phyloP scores from a whole-genome alignment of 2,797 vertebrate genomes.

The Taenioides sp. region DNA sequence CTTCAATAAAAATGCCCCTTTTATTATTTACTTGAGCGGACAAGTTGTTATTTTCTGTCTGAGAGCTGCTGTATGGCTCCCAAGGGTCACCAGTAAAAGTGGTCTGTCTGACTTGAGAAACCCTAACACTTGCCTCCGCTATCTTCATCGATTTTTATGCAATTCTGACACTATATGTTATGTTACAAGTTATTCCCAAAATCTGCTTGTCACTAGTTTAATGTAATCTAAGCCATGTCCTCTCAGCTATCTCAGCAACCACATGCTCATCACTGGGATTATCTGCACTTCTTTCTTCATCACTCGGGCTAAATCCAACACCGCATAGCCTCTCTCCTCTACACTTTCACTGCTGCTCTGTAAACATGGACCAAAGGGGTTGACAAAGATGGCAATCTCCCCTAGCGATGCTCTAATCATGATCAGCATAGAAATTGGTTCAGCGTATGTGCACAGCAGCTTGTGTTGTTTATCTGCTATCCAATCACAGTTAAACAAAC shows the following conservation, averaged over 20 bases:
- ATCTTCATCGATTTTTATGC: conserved; percentile 6
- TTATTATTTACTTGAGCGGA: conserved; percentile 40
- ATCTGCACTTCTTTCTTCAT: conserved; percentile 63
- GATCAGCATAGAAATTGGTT: conserved; percentile 67
- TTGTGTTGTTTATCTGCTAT: conserved; percentile 26
- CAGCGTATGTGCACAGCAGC: conserved; percentile 41
- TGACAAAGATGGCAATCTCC: conserved; percentile 72
- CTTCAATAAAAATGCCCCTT: conserved; percentile 27
- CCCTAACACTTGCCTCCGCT: conserved; percentile 20
- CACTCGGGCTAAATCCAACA: conserved; percentile 37
- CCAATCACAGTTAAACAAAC: conserved; percentile 33
- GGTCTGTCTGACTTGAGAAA: conserved; percentile 48
- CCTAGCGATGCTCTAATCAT: conserved; percentile 45
- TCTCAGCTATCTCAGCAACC: conserved; percentile 52
- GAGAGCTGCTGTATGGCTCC: conserved; percentile 39
- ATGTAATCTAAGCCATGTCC: conserved; percentile 32
- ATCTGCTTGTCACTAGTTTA: conserved; percentile 27
- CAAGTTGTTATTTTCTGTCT: conserved; percentile 63
- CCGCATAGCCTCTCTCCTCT: conserved; percentile 44
- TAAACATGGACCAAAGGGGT: conserved; percentile 39
- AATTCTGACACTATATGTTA: conserved; percentile 22
- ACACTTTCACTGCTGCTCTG: conserved; percentile 37
- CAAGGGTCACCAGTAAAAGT: conserved; percentile 49
- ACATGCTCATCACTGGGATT: conserved; percentile 62
- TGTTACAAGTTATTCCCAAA: conserved; percentile 13